Base-by-base conservation (phyloP, 2,888 invertebrate genomes). In the Cynaeus angustus region DNA sequence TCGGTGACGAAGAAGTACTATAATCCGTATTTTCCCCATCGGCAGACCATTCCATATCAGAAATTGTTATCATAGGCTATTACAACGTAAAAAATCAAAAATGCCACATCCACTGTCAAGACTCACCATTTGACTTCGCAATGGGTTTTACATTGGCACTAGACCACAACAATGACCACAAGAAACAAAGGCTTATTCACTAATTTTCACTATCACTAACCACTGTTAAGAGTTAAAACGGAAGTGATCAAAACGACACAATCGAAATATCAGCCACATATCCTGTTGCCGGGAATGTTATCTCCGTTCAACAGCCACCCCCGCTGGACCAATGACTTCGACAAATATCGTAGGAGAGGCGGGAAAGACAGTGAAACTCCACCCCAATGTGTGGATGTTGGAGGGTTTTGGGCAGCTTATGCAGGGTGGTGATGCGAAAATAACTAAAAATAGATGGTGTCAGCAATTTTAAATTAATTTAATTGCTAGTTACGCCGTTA, bases 21-120 rank as follows among this genome's bases (percentile, higher is more conserved):
- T 81, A 82, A 67, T 84, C 84, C 0, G 83, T 83, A 66, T 83
- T 83, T 21, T 85, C 84, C n/a, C 83, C 84, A 68, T 84, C 84
- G 21, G 78, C 79, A 43, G 82, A 80, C 83, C 84, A 85, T 70
- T 85, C 85, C 81, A 84, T 80, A 26, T 83, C 83, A 26, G 73
- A 68, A 75, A 67, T 67, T 76, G 79, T 81, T 71, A 83, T 78
- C 76, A 82, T 77, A 50, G 81, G 82, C 83, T 83, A 65, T 13
- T 1, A 21, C n/a, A 26, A 56, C 41, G 3, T 5, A 10, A 56
- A 56, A n/a, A 56, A 65, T 38, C 9, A 37, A 65, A 66, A 10
- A n/a, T 21, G 7, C 12, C 26, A 41, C 43, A 10, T 16, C n/a
- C 38, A 56, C 55, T n/a, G 12, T 14, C n/a, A 14, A 45, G 26